A percentile compares a stretch with the other conserved stretches of the same genome.
phyloP scores from a whole-genome alignment of 2,113 vertebrate genomes.

The Columba janthina region DNA sequence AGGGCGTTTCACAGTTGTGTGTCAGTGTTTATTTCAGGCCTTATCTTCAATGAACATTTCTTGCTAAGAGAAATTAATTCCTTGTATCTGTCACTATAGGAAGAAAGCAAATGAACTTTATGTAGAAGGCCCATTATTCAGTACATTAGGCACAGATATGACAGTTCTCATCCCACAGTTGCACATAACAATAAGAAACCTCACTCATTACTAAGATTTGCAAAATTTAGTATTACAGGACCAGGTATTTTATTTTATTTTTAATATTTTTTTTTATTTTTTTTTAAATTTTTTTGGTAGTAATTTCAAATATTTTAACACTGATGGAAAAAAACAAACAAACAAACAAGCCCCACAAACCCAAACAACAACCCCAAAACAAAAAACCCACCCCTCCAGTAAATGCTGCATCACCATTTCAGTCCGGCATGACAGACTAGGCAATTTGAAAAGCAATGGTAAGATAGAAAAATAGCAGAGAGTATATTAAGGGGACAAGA shows the following conservation, averaged over 20 bases:
- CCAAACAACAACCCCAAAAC: background rate
- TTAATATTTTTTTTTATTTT: background rate
- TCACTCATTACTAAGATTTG: background rate
- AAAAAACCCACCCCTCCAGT: background rate
- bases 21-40: slow-evolving; percentile 64
- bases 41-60: slow-evolving; percentile 66
- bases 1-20: slow-evolving; percentile 38
- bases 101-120: slow-evolving; percentile 62
- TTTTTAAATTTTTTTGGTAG: background rate
- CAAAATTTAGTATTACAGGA: background rate
- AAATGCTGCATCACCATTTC: background rate
- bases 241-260: background rate
- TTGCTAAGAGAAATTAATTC: slow-evolving; percentile 72
- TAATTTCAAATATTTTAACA: background rate
- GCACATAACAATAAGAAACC: slow-evolving; percentile 14
- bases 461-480: background rate
- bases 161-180: slow-evolving; percentile 49
- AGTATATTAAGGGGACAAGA: background rate
- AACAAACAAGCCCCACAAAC: background rate
- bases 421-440: background rate
- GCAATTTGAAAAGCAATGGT: background rate
- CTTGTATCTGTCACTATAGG: slow-evolving; percentile 66
- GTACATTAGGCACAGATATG: slow-evolving; percentile 46
- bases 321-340: background rate
- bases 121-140: slow-evolving; percentile 58